Evolutionary conservation across 2,888 invertebrate genomes (phyloP).

Genomic region (Serrognathus titanus): DNA sequence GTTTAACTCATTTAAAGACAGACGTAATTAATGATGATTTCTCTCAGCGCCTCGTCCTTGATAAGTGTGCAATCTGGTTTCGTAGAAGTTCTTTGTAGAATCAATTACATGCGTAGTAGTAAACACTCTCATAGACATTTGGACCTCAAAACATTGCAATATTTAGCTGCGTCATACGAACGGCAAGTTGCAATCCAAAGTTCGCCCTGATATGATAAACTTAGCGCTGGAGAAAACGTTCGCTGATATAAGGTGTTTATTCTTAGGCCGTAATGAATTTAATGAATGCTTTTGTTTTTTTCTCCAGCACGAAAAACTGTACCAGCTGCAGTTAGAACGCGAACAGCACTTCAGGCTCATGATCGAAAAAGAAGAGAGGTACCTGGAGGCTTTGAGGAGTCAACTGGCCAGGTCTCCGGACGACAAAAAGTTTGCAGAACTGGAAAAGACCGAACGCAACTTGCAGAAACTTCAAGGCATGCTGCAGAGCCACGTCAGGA

Average conservation of each 20-base stretch:
- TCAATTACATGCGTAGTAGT: no score
- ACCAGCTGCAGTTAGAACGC: slow-evolving; percentile 78
- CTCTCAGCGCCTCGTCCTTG: no score
- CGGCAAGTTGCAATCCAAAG: background rate
- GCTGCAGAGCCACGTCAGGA: slow-evolving; percentile 41
- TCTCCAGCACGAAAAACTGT: slow-evolving; percentile 77
- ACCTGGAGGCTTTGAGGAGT: slow-evolving; percentile 74
- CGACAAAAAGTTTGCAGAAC: slow-evolving; percentile 51
- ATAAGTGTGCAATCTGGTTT: no score
- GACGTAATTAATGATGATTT: no score
- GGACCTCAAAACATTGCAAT: background rate
- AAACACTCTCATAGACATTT: background rate
- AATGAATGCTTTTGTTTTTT: slow-evolving; percentile 4
- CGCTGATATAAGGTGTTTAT: background rate
- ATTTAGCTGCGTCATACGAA: background rate
- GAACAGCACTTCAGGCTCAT: slow-evolving; percentile 83
- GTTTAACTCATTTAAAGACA: no score
- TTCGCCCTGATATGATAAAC: background rate
- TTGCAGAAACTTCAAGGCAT: slow-evolving; percentile 60
- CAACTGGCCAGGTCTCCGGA: slow-evolving; percentile 54
- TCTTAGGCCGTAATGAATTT: background rate
- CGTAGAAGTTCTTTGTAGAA: no score
- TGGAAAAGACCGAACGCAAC: slow-evolving; percentile 59
- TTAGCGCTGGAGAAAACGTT: background rate
- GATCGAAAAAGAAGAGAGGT: slow-evolving; percentile 83